Base-by-base conservation (phyloP, 1,140 invertebrate genomes). In the Ceratosolen solmsi region DNA sequence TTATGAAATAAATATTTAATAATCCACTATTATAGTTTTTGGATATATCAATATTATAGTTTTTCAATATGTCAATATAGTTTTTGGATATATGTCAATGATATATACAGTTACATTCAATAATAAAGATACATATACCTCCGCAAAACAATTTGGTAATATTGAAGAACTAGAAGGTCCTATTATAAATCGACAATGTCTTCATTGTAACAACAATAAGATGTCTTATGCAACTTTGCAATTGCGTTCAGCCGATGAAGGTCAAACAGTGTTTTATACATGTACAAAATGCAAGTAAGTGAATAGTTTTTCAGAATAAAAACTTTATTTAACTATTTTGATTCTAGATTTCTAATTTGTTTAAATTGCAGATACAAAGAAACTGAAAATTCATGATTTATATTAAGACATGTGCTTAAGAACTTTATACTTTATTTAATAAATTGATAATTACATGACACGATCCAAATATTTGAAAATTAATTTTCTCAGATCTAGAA, bases 241-340 rank as follows among this genome's bases (percentile, higher is more conserved):
- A 89, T 93, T 98, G 1, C 92, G 98, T 87, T 99, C 98, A 9
- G 98, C 98, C 54, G 98, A 99, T 95, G 98, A 99, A 96, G 98
- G 98, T 0, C 98, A 99, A 92, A 99, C 98, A 20, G 97, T 99
- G 7, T 99, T 99, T 91, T 99, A 98, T 85, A 98, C 97, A 5
- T 99, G 98, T 93, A 94, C 95, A 30, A 96, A 96, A 87, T 99
- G 98, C 96, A 96, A 96, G 95, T 97, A 94, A 86, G 94, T 94
- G 71, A 58, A 77, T 56, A 60, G 82, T n/a, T 72, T 25, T 58
- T 87, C 84, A 86, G 87, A 65, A 30, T 54, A 54, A 54, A 54
- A 54, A 70, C 38, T 36, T 17, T 27, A 63, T 30, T 63, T 8
- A 7, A 27, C 25, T 78, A 33, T 80, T 80, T n/a, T 68, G n/a